These are phyloP conservation scores for Protobothrops flavoviridis DNA, from an alignment of 2,113 vertebrate species.

Conservation along the genomic window DNA sequence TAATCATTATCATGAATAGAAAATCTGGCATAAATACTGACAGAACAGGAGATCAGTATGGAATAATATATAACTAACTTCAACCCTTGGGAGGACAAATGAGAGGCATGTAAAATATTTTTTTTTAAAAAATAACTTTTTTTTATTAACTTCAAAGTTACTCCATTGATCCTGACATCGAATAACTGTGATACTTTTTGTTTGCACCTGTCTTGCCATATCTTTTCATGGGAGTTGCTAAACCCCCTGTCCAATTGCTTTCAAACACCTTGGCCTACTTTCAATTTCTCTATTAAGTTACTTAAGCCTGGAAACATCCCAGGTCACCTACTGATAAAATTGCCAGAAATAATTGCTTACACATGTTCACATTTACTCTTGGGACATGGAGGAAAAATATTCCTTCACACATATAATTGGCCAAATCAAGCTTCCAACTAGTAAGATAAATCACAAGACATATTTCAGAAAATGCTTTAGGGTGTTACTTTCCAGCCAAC, in stretches of 20 bases:
- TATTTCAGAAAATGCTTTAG: background rate
- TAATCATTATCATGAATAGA: background rate
- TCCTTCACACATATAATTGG: background rate
- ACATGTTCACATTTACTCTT: background rate
- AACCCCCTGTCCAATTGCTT: slow-evolving; percentile 40
- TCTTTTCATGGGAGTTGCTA: slow-evolving; percentile 31
- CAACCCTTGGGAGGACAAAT: background rate
- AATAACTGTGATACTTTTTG: background rate
- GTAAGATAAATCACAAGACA: background rate
- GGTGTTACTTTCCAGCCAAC: background rate
- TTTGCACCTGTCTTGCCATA: background rate
- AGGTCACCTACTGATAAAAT: slow-evolving; percentile 39
- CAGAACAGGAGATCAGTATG: background rate
- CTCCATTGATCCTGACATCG: background rate
- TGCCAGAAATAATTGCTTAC: slow-evolving; percentile 34
- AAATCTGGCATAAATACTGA: background rate
- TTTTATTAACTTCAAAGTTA: slow-evolving; percentile 8
- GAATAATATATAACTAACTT: background rate
- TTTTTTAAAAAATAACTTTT: background rate
- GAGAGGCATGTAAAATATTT: background rate
- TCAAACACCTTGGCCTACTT: slow-evolving; percentile 38
- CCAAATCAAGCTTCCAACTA: background rate
- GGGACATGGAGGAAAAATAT: background rate
- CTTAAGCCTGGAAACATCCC: slow-evolving; percentile 45
- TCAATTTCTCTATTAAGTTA: slow-evolving; percentile 49